phyloP scores from a whole-genome alignment of 2,113 vertebrate genomes.

The Callipepla squamata region DNA sequence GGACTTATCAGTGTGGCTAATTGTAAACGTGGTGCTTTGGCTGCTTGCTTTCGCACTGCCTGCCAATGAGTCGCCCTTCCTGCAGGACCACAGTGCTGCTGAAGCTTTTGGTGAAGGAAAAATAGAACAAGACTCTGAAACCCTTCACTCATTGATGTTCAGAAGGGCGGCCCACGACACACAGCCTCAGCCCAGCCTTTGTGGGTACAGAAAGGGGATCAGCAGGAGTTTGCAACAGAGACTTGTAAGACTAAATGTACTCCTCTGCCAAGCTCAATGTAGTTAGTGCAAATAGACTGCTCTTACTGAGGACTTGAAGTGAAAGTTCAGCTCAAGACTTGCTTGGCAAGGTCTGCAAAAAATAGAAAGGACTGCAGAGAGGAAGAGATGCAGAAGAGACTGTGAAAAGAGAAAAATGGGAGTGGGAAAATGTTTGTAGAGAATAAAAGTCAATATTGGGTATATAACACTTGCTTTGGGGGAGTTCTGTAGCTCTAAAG shows the following conservation, averaged over 20 bases:
- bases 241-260: fast-evolving
- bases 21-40: background rate
- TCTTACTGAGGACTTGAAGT: background rate
- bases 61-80: background rate
- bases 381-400: background rate
- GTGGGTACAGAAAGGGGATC: background rate
- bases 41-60: background rate
- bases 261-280: background rate
- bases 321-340: background rate
- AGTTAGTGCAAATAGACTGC: background rate
- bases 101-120: background rate
- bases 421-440: background rate
- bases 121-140: background rate
- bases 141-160: background rate
- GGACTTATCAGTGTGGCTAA: background rate
- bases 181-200: background rate
- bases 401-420: background rate
- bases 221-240: background rate
- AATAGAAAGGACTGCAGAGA: background rate
- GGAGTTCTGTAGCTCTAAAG: background rate
- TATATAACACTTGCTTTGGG: background rate
- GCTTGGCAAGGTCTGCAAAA: background rate
- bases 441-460: background rate
- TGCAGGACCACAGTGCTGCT: fast-evolving
- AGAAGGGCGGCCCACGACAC: background rate